A percentile compares a stretch with the other conserved stretches of the same genome.
Evolutionary conservation across 2,888 invertebrate species (phyloP).

Genomic region (Platycheirus rosarum): DNA sequence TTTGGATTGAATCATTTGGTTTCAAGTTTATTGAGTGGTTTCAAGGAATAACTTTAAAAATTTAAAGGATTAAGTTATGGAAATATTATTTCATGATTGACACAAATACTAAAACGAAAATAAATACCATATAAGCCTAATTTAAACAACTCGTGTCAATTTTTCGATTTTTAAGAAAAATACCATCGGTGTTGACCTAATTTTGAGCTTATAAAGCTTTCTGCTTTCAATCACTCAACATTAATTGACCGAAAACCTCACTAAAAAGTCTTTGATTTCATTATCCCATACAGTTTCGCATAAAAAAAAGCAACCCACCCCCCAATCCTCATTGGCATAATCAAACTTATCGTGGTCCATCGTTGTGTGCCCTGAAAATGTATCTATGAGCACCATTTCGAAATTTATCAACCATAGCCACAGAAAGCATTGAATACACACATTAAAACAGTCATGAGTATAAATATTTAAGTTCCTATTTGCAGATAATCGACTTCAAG

Average conservation of each 20-base stretch:
- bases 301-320: background rate
- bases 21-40: too few species aligned
- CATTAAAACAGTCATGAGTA: slow-evolving; percentile 41
- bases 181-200: too few species aligned
- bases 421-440: slow-evolving; percentile 50
- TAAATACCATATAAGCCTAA: too few species aligned
- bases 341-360: slow-evolving; percentile 20
- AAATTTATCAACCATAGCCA: slow-evolving; percentile 63
- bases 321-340: slow-evolving; percentile 29
- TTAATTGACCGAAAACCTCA: background rate
- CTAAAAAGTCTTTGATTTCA: background rate
- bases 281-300: background rate
- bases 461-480: slow-evolving; percentile 73
- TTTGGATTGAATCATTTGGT: too few species aligned
- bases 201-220: too few species aligned
- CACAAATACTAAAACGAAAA: too few species aligned
- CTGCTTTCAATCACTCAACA: background rate
- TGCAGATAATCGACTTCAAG: slow-evolving; percentile 72
- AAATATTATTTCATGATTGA: too few species aligned
- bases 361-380: background rate
- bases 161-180: too few species aligned
- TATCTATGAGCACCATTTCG: slow-evolving; percentile 18
- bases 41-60: too few species aligned
- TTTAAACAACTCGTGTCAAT: too few species aligned
- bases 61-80: too few species aligned